Evolutionary conservation across 1,140 invertebrate genomes (phyloP).

Genomic region (Zaprionus camerounensis): DNA sequence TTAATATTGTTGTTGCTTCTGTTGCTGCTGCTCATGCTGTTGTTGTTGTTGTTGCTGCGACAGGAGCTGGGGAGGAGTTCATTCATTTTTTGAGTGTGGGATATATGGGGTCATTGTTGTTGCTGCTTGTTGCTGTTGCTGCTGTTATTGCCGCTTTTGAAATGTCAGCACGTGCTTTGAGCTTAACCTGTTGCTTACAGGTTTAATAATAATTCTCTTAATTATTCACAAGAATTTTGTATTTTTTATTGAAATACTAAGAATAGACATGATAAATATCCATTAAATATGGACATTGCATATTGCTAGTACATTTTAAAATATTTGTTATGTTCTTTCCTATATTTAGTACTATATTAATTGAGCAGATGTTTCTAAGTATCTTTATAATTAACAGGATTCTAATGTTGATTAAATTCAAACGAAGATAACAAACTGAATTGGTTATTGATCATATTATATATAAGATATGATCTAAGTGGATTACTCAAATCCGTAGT

Average conservation of each 20-base stretch:
- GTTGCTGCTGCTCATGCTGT: constrained; percentile 13
- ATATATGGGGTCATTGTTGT: constrained; percentile 57
- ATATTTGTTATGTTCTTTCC: no score
- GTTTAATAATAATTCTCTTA: neutral
- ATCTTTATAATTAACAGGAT: no score
- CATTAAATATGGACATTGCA: no score
- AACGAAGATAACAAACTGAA: no score
- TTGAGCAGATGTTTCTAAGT: no score
- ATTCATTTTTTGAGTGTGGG: constrained; percentile 39
- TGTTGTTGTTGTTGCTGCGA: constrained; percentile 13
- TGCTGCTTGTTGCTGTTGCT: neutral
- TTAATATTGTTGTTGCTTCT: constrained; percentile 19
- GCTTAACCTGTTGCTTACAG: neutral
- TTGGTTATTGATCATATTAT: no score
- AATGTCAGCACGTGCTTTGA: constrained; percentile 49
- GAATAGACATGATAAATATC: neutral
- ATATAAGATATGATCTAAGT: no score
- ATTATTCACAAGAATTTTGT: neutral
- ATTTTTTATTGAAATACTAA: neutral
- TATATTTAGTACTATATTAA: no score
- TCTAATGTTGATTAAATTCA: no score
- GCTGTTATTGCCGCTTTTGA: neutral
- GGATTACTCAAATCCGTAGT: no score
- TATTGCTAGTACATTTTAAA: no score
- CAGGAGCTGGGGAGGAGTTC: constrained; percentile 50